Base-by-base conservation (phyloP, 2,113 vertebrate species). In the Lates calcarifer region DNA sequence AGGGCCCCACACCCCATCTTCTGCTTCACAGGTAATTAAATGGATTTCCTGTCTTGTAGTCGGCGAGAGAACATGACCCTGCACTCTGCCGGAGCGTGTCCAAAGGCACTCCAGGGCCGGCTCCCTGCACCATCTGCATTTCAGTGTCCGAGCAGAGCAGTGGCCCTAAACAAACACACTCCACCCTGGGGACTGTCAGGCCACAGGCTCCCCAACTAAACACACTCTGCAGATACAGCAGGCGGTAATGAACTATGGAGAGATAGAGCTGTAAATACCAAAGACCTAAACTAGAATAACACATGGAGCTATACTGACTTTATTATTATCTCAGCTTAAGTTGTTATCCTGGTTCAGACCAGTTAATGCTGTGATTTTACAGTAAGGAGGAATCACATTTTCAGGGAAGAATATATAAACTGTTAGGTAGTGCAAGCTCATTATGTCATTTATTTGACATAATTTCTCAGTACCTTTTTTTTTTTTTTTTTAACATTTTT, bases 41-140 rank as follows among this genome's bases (percentile, higher is more conserved):
- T 99, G 96, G 98, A 99, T 99, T 99, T 99, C 97, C 97, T 99
- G 97, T 99, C 98, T 97, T 98, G 97, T 98, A 98, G 95, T 96
- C 96, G 94, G 95, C 68, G 45, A 94, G 95, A 95, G 97, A 97
- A 98, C 96, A 98, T 96, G 97, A 96, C 96, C 96, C 96, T 96
- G 96, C 96, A 97, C 95, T 96, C 95, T 90, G 90, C 91, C 91
- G 90, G 95, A 87, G 96, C 95, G 94, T 95, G 91, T 97, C 90
- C 93, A 95, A 96, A 96, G 95, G 89, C 95, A 96, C 96, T 97
- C 96, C 90, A 91, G 96, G 95, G 96, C 95, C 94, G 91, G 95
- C 95, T 96, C 94, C 94, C 95, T 94, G 95, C 95, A 94, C 93
- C 93, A 94, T 95, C 92, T 94, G 94, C 93, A 94, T 94, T 91